Evolutionary conservation across 2,888 invertebrate species (phyloP), one percentile per base, ranked within the genome.

Genomic region (Tipula helvola): DNA sequence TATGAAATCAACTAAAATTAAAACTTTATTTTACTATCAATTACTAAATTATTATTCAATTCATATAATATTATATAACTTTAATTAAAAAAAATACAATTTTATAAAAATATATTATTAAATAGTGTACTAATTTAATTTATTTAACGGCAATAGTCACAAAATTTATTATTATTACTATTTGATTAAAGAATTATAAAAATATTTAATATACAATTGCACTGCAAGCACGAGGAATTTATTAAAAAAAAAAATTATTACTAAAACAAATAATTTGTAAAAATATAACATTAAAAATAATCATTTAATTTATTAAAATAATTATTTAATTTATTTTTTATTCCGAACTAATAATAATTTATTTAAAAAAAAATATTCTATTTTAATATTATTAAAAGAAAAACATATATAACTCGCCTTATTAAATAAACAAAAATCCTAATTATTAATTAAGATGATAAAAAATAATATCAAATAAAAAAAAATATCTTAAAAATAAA

Each of bases 201-300:
- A 71, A 28, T 71, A 71, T 28, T 71, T 71, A 71, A 71, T 71
- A 71, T 71, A 71, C 71, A 18, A 28, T 28, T 71, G 71, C 71
- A 71, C 71, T 71, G 71, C 71, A 71, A 71, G 71, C 71, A 71
- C 71, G 71, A 71, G 71, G 71, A 71, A 71, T 71, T 71, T 71
- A 71, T 28, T 12, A 28, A 71, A 71, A 52, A 52, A 52, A 52
- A 52, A n/a, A 52, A 52, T 52, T 52, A 71, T 71, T 71, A 71
- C 28, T 28, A 71, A 28, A 71, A 18, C 3, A 71, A 71, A 71
- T 28, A 28, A 71, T 71, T 71, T 71, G 71, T 71, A 71, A 71
- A 71, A 71, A 71, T 71, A 28, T 16, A 57, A 16, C n/a, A 13
- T 10, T 39, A 57, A 52, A 52, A 71, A 71, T 71, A 71, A 71